phyloP scores from a whole-genome alignment of 2,888 invertebrate species.

The Luperina testacea region DNA sequence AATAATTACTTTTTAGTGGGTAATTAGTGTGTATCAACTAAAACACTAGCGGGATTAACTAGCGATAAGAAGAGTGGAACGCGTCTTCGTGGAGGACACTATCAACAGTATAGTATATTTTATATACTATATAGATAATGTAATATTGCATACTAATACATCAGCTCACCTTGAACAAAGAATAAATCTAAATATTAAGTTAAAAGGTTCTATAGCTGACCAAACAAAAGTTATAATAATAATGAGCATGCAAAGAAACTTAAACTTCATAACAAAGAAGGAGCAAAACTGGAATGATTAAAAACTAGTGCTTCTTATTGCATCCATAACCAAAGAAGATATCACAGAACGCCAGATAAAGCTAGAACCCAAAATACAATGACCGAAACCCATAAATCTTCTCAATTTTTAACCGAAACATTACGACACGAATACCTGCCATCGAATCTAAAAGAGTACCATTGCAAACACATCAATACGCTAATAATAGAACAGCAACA shows the following conservation, averaged over 20 bases:
- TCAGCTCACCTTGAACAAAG: not conserved
- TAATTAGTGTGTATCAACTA: too few species aligned
- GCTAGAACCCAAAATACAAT: not conserved
- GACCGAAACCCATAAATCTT: constrained; percentile 23
- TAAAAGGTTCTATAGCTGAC: not conserved
- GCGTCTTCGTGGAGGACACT: too few species aligned
- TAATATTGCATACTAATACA: not conserved
- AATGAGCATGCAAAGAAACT: not conserved
- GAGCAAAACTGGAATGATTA: too few species aligned
- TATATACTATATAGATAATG: not conserved
- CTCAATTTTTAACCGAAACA: constrained; percentile 39
- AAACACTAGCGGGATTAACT: too few species aligned
- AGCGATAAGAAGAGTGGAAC: too few species aligned
- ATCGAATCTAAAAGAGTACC: constrained; percentile 59
- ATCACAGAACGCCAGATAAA: not conserved
- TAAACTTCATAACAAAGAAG: not conserved
- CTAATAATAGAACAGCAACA: constrained; percentile 71
- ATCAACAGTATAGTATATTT: too few species aligned
- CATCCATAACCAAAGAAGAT: not conserved
- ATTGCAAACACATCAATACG: constrained; percentile 58
- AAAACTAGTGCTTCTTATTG: not conserved
- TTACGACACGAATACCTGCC: constrained; percentile 56
- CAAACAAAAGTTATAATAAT: too few species aligned
- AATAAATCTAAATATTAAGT: not conserved
- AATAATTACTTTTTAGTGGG: too few species aligned